These are phyloP conservation scores for Atta colombica DNA, from an alignment of 1,140 invertebrate genomes.

Conservation along the genomic window DNA sequence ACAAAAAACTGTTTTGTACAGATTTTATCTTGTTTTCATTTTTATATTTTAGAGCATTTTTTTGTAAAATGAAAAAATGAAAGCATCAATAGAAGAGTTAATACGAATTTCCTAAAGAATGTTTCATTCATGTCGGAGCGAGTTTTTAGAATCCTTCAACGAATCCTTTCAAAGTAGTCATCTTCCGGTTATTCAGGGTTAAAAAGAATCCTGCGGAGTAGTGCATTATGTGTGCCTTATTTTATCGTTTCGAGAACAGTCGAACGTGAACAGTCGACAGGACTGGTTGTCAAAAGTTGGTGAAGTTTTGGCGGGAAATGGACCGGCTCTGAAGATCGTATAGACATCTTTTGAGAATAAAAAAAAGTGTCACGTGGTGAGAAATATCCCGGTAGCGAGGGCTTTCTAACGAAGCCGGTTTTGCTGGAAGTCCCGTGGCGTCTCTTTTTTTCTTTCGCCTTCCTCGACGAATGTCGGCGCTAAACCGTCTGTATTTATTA, in stretches of 20 bases:
- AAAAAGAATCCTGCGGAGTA: neutral
- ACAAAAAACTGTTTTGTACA: too few relatives aligned
- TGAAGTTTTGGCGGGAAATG: conserved; percentile 62
- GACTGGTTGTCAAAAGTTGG: neutral
- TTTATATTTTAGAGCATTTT: too few relatives aligned
- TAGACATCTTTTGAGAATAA: conserved; percentile 47
- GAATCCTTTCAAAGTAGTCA: neutral
- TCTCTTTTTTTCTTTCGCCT: conserved; percentile 16
- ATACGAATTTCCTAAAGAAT: neutral
- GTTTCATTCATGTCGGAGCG: neutral
- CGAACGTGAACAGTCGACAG: neutral
- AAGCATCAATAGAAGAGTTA: neutral
- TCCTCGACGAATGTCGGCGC: conserved; percentile 21
- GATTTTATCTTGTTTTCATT: neutral
- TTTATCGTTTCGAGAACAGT: neutral
- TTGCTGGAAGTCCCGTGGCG: conserved; percentile 21
- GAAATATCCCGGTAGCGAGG: conserved; percentile 21
- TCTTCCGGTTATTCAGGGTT: neutral
- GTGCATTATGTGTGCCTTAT: neutral
- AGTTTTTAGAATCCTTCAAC: neutral
- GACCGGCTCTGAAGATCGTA: neutral
- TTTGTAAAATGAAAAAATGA: too few relatives aligned
- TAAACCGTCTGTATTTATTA: conserved; percentile 69
- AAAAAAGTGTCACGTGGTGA: conserved; percentile 53
- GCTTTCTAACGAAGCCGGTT: conserved; percentile 56